Evolutionary conservation across 2,113 vertebrate genomes (phyloP), one percentile per base, ranked within the genome.

Genomic region (Trachemys scripta): DNA sequence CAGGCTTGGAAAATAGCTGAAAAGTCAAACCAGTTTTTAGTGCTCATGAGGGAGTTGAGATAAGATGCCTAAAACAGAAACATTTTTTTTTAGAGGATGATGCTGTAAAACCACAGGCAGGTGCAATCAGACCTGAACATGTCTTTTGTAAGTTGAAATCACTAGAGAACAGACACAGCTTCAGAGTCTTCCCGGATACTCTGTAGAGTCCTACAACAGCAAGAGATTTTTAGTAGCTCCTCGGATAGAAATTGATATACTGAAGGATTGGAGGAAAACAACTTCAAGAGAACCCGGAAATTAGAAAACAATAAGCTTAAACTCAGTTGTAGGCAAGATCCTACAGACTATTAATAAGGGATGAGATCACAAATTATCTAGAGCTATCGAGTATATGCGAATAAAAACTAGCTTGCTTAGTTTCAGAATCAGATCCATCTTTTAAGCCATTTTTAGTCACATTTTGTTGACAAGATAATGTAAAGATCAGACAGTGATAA

Each of bases 61-160:
- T 96, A 91, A 96, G 94, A 97, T 91, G 57, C 94, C 89, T 94
- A 88, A 96, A 96, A 79, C 83, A 96, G 93, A 95, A 92, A 94
- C 5, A 89, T 84, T 88, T 93, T 96, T 96, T 54, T 96, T 93
- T 59, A 75, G 89, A 88, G 95, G 94, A 87, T 76, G 82, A 76
- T 83, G 94, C 57, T 79, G 87, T 78, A 88, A 97, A 95, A 90
- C 38, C 79, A 84, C 75, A 96, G 94, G 76, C 96, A 94, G 93
- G 79, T 92, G 85, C 81, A 96, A 91, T 92, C 92, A 91, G 92
- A 95, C 93, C 1, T 1, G 89, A 97, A 91, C 11, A 0, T 51
- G 65, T 91, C 82, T 81, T 95, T 94, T 91, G 65, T 90, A 88
- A 91, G 65, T 90, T 93, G 90, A 94, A 94, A 90, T 90, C 81